A percentile compares a stretch with the other conserved stretches of the same genome.
These are phyloP conservation scores for Mesoligia furuncula DNA, from an alignment of 2,888 invertebrate species.

Conservation along the genomic window DNA sequence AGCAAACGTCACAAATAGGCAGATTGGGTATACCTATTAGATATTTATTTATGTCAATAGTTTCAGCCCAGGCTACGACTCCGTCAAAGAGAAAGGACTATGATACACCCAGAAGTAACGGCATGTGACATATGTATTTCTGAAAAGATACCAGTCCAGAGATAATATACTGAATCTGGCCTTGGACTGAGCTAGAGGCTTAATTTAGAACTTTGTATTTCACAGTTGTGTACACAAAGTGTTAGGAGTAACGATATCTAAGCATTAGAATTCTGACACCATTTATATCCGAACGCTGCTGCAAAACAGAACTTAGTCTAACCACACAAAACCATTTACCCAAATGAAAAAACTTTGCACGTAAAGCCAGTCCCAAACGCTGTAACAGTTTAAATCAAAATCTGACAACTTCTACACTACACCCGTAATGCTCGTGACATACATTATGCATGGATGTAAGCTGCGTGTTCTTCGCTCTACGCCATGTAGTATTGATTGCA, in stretches of 20 bases:
- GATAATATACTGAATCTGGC: background rate
- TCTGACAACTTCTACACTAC: conserved; percentile 58
- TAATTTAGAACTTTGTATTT: background rate
- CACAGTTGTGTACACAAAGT: background rate
- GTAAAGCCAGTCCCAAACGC: conserved; percentile 28
- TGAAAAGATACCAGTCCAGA: too few relatives aligned
- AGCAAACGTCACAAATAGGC: conserved; percentile 12
- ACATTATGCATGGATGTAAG: conserved; percentile 66
- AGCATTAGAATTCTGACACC: background rate
- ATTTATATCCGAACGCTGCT: background rate
- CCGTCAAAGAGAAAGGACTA: background rate
- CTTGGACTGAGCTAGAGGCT: too few relatives aligned
- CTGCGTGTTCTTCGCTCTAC: conserved; percentile 57
- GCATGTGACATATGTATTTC: background rate
- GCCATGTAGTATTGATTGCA: conserved; percentile 65
- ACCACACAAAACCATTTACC: conserved; percentile 13
- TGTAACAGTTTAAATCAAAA: conserved; percentile 64
- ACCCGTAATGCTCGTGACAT: conserved; percentile 59
- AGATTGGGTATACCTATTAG: background rate
- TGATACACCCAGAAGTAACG: background rate
- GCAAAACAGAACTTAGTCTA: background rate
- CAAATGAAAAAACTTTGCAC: conserved; percentile 15
- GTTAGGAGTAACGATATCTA: background rate
- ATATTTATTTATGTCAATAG: background rate
- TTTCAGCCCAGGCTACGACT: background rate